Evolutionary conservation across 2,113 vertebrate species (phyloP), one percentile per base, ranked within the genome.

Genomic region (Pithys albifrons): DNA sequence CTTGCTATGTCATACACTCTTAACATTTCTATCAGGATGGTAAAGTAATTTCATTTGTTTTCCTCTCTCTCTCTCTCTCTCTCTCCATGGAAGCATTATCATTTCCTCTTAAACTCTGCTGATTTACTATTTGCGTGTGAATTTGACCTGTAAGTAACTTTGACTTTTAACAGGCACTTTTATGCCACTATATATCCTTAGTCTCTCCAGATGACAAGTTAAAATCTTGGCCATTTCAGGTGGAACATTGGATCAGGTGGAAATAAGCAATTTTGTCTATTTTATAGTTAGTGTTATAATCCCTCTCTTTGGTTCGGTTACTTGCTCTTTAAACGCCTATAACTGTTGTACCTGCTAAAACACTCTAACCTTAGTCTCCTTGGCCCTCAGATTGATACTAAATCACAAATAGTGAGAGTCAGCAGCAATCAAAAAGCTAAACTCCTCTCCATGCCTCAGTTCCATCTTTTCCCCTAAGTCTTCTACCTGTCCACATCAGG

Each of bases 361-460:
- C 67, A 18, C 29, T 54, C 33, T 57, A 85, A 58, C 24, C 1
- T 82, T 58, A 85, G 29, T 57, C n/a, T 81, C 23, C 22, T 62
- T 2, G 0, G 31, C 45, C 15, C 48, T 81, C 20, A 54, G 61
- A n/a, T 35, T 77, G 0, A 1, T 45, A 9, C 13, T 46, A 46
- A 87, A 59, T 59, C 16, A 49, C 25, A 84, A 94, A 66, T 9
- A 48, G 8, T n/a, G 27, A 72, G 15, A 35, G 6, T 69, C 9
- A 70, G 31, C 16, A 41, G 14, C 70, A 58, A 71, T 3, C 15
- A 62, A 62, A 19, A 31, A 54, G 11, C 52, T n/a, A 9, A 66
- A n/a, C 6, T 78, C 2, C 16, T 51, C 7, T 58, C 9, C 28
- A 25, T 1, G 2, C 37, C n/a, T 54, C 10, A 24, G 12, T 65